phyloP scores from a whole-genome alignment of 2,113 vertebrate species.

The Manacus vitellinus region DNA sequence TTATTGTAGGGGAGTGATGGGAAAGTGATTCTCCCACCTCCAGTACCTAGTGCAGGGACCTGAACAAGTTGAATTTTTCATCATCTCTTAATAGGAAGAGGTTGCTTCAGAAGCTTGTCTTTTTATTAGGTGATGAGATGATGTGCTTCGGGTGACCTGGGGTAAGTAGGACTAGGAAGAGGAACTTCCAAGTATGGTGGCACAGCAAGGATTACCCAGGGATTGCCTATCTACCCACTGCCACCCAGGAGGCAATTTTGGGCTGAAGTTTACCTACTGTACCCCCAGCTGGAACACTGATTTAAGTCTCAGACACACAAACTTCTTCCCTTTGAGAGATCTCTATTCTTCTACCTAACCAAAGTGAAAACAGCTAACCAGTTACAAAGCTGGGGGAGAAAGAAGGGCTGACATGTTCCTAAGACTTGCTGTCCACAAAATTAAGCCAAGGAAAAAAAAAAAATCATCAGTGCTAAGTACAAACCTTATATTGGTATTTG shows the following conservation, averaged over 20 bases:
- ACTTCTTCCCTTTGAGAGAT: background rate
- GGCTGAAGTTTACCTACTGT: background rate
- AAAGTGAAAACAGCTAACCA: background rate
- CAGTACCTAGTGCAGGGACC: accelerated
- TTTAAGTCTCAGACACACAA: background rate
- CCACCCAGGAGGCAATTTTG: background rate
- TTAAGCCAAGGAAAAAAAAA: background rate
- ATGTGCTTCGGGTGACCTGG: background rate
- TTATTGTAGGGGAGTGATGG: background rate
- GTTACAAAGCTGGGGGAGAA: background rate
- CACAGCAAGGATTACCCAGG: background rate
- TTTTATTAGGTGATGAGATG: background rate
- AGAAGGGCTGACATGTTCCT: background rate
- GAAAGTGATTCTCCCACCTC: background rate
- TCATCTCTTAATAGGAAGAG: background rate
- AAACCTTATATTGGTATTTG: background rate
- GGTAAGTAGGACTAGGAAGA: background rate
- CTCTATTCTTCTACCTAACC: background rate
- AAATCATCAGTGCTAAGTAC: background rate
- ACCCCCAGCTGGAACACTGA: background rate
- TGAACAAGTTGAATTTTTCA: background rate
- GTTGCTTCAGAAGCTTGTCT: background rate
- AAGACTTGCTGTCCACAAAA: background rate
- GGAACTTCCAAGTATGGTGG: background rate
- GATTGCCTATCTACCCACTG: background rate